These are phyloP conservation scores for Branchipolynoe longqiensis DNA, from an alignment of 2,888 invertebrate genomes.

Conservation along the genomic window DNA sequence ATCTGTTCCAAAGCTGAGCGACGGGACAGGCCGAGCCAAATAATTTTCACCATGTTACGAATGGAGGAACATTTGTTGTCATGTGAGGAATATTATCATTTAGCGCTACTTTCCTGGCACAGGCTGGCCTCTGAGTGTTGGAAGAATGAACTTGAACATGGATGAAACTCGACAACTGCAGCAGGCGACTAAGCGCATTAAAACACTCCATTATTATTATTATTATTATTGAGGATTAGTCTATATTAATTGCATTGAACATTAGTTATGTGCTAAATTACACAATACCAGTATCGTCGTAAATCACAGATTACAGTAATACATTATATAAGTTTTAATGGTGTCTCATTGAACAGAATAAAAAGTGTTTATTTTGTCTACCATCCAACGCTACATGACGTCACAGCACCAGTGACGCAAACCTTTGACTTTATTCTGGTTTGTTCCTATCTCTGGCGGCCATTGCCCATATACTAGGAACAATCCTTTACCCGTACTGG, in stretches of 20 bases:
- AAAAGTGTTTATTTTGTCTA: background rate
- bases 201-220: slow-evolving; percentile 15
- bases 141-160: slow-evolving; percentile 16
- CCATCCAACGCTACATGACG: slow-evolving; percentile 35
- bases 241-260: slow-evolving; percentile 31
- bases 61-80: too few species aligned
- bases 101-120: too few species aligned
- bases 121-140: too few species aligned
- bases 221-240: too few species aligned
- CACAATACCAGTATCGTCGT: slow-evolving; percentile 35
- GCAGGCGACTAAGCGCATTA: slow-evolving; percentile 8
- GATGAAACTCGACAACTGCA: slow-evolving; percentile 1
- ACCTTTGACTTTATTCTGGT: slow-evolving; percentile 4
- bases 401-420: slow-evolving; percentile 29
- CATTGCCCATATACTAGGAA: too few species aligned
- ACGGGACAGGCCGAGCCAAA: too few species aligned
- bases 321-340: slow-evolving; percentile 37
- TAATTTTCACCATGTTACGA: too few species aligned
- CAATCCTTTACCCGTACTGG: too few species aligned
- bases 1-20: too few species aligned
- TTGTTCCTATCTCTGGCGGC: too few species aligned
- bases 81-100: too few species aligned
- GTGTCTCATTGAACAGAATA: too few species aligned
- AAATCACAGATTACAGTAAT: slow-evolving; percentile 49
- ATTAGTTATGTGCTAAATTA: slow-evolving; percentile 16